Evolutionary conservation across 2,888 invertebrate genomes (phyloP), one percentile per base, ranked within the genome.

Genomic region (Himalopsyche tibetana): DNA sequence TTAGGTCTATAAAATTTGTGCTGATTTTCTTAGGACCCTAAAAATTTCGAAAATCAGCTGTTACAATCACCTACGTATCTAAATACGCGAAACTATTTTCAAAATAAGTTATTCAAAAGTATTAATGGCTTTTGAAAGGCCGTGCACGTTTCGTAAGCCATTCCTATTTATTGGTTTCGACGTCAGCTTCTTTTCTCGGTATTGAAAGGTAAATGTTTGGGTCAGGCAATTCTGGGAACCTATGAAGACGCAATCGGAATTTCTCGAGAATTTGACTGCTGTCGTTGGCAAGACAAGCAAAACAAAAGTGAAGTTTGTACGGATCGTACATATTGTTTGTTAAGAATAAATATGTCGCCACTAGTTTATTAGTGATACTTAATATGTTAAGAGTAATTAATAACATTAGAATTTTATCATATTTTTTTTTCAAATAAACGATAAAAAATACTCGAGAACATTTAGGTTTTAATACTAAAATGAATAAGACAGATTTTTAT

Each of bases 181-280:
- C 82, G 82, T 82, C 82, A 55, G 36, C 74, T 5, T 19, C 36
- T 36, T 55, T 83, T 85, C 85, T 42, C 80, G 19, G 85, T 85
- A 85, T 85, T 55, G 74, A 74, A 51, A 85, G 69, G 36, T 55
- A 82, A 51, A 82, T 38, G 84, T 69, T 74, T 36, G 42, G 69
- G 82, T 85, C 80, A 51, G 80, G 69, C 83, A 17, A 19, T 86
- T 86, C 86, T 55, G 42, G 38, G 86, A 86, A 86, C 79, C 11
- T 28, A 28, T 38, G 15, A 80, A 81, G 86, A 85, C 86, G 86
- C 81, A 83, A 83, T 69, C 86, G 17, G 42, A 17, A 42, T 40
- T 83, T 86, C 83, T 81, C 83, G 42, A 36, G 40, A 83, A 86
- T 83, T 83, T 69, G 19, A 45, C 45, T 28, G 40, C 19, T 80